Conservation (phyloP, 2,113 vertebrate species). For the Procavia capensis region DNA sequence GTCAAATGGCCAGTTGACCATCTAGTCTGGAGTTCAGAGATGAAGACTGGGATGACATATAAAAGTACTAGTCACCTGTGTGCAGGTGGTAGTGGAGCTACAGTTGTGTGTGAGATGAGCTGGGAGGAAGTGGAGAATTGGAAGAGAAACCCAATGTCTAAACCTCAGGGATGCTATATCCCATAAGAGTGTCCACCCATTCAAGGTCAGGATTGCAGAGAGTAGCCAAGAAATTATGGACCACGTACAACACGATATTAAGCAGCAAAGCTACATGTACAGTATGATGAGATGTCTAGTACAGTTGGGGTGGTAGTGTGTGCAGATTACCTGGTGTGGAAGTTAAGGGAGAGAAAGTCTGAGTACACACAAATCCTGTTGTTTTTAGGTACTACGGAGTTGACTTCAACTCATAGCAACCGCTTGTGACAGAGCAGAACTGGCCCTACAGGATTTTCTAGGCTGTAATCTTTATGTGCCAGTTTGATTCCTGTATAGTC, state of each 20-base stretch:
- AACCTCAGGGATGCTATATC: rapidly evolving
- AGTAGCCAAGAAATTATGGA: neutral
- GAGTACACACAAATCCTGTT: neutral
- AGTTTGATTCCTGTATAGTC: no score
- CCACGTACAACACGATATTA: neutral
- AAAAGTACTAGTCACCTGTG: neutral
- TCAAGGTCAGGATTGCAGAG: neutral
- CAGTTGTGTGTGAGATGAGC: rapidly evolving
- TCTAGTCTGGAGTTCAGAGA: neutral
- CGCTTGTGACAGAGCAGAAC: no score
- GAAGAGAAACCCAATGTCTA: neutral
- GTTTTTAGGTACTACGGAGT: neutral
- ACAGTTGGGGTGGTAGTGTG: rapidly evolving
- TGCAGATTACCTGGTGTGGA: neutral
- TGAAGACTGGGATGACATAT: neutral
- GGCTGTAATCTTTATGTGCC: no score
- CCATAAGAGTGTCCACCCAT: rapidly evolving
- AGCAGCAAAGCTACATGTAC: neutral
- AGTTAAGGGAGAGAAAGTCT: no score
- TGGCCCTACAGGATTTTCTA: neutral
- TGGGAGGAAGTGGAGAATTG: neutral
- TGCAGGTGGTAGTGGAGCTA: neutral
- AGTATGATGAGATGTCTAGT: neutral
- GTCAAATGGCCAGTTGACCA: no score
- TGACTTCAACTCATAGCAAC: neutral